Conservation (phyloP, 2,888 invertebrate genomes). For the Podotricha telesiphe region DNA sequence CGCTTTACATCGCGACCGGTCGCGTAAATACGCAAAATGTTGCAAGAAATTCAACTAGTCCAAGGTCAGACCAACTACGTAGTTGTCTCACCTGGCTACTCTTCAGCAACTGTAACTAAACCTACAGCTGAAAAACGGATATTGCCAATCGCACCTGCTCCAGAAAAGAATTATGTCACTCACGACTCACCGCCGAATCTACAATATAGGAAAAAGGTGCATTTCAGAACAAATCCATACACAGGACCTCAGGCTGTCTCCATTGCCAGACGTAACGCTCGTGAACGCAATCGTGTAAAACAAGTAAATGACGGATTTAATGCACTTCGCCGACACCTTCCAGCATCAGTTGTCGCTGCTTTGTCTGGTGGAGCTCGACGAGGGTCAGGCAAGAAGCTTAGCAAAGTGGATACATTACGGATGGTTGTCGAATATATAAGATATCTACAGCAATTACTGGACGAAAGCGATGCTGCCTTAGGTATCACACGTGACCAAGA, state of each 20-base stretch:
- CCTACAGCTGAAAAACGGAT: constrained; percentile 77
- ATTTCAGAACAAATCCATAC: constrained; percentile 85
- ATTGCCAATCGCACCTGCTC: constrained; percentile 84
- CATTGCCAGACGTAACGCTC: constrained; percentile 95
- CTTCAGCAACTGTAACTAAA: constrained; percentile 76
- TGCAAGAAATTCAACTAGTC: constrained; percentile 81
- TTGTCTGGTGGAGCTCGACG: constrained; percentile 86
- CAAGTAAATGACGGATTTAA: constrained; percentile 97
- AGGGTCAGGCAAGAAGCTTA: constrained; percentile 92
- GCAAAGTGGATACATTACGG: constrained; percentile 94
- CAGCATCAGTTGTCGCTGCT: constrained; percentile 90
- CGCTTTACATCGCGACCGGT: constrained; percentile 51
- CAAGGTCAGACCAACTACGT: constrained; percentile 85
- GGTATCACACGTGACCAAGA: constrained; percentile 75
- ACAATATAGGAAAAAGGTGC: constrained; percentile 89
- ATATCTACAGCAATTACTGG: constrained; percentile 90
- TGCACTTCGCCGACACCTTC: constrained; percentile 93
- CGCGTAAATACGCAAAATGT: constrained; percentile 76
- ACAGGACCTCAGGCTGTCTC: constrained; percentile 91
- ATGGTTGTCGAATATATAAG: constrained; percentile 96
- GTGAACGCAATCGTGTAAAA: constrained; percentile 97
- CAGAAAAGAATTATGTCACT: constrained; percentile 81
- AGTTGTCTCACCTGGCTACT: constrained; percentile 82
- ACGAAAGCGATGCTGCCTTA: constrained; percentile 87
- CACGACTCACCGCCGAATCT: constrained; percentile 82